A percentile compares a stretch with the other conserved stretches of the same genome.
phyloP scores from a whole-genome alignment of 2,797 vertebrate genomes.

The Sebastes jordani region DNA sequence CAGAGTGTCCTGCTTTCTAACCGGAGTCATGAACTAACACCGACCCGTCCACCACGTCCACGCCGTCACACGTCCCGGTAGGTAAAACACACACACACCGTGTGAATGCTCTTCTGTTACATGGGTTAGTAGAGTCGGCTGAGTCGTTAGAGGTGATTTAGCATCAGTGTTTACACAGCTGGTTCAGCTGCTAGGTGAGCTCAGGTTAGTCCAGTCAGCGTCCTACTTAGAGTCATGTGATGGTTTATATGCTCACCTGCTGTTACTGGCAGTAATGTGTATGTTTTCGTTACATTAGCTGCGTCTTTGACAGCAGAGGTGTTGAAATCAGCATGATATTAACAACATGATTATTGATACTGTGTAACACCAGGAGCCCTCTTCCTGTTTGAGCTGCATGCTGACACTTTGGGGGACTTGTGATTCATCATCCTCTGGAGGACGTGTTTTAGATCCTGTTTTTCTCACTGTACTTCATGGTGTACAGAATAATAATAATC shows the following conservation, averaged over 20 bases:
- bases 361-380: rapidly evolving
- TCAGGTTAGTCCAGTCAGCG: neutral
- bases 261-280: neutral
- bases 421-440: too few species aligned
- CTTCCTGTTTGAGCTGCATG: neutral
- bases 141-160: neutral
- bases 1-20: neutral
- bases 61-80: constrained; percentile 36
- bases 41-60: neutral
- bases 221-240: neutral
- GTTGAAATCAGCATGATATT: neutral
- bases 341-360: neutral
- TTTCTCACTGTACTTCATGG: neutral
- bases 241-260: too few species aligned
- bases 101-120: neutral
- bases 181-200: constrained; percentile 7
- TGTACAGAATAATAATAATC: neutral
- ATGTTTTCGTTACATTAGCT: neutral
- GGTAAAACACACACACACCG: neutral
- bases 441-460: neutral
- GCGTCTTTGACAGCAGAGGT: neutral
- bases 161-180: constrained; percentile 45
- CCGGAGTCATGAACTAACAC: constrained; percentile 57
- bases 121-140: neutral
- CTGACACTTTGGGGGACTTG: neutral